A percentile compares a stretch with the other conserved stretches of the same genome.
phyloP scores from a whole-genome alignment of 2,888 invertebrate species.

The Melikaiella ostensackeni region DNA sequence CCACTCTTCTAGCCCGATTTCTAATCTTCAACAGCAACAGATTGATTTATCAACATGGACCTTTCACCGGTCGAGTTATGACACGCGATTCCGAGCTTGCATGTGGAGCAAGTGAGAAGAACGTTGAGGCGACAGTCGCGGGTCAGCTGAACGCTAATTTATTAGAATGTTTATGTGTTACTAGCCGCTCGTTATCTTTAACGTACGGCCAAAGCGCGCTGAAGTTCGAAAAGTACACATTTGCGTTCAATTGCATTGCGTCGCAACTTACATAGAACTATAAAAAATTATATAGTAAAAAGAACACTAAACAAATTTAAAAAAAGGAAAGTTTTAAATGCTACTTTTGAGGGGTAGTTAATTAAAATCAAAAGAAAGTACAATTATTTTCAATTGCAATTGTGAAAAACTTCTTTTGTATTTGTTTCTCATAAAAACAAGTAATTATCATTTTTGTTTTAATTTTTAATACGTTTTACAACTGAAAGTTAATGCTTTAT shows the following conservation, averaged over 20 bases:
- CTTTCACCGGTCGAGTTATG: slow-evolving; percentile 66
- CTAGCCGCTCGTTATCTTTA: slow-evolving; percentile 64
- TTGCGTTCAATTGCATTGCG: too few relatives aligned
- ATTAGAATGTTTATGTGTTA: slow-evolving; percentile 77
- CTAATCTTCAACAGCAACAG: slow-evolving; percentile 50
- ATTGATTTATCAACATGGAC: slow-evolving; percentile 67
- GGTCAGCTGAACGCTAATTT: slow-evolving; percentile 76
- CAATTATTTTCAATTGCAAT: too few relatives aligned
- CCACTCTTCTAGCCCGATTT: slow-evolving; percentile 41
- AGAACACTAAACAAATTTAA: too few relatives aligned
- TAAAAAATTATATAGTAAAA: neutral
- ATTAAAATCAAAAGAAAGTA: too few relatives aligned
- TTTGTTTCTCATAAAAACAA: too few relatives aligned
- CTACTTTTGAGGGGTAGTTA: too few relatives aligned
- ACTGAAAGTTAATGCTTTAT: too few relatives aligned
- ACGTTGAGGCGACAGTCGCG: slow-evolving; percentile 68
- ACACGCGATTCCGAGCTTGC: slow-evolving; percentile 67
- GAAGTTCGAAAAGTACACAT: slow-evolving; percentile 33
- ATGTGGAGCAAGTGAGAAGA: slow-evolving; percentile 58
- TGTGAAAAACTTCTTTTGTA: too few relatives aligned
- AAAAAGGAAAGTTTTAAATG: too few relatives aligned
- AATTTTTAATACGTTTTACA: too few relatives aligned
- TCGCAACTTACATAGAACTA: slow-evolving; percentile 13
- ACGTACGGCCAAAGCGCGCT: slow-evolving; percentile 49
- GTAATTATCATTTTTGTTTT: too few relatives aligned